Percentiles rank a stretch among this genome's conserved stretches.
Conservation (phyloP, 2,113 vertebrate genomes). For the Phaethon lepturus region DNA sequence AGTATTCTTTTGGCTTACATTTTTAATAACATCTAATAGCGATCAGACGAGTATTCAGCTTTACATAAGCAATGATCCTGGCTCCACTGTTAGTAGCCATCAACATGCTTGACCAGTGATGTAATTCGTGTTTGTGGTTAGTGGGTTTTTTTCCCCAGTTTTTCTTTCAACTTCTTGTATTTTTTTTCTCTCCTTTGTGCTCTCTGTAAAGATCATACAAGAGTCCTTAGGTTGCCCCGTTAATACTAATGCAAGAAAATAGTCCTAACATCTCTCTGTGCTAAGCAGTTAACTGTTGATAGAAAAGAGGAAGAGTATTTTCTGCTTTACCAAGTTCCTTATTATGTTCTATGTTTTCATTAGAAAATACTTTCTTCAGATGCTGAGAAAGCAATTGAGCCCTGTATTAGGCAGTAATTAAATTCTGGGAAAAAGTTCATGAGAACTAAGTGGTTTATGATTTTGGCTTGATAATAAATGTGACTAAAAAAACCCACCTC, state of each 20-base stretch:
- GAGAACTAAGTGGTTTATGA: not conserved
- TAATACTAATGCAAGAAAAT: not conserved
- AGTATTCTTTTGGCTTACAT: not conserved
- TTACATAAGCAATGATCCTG: not conserved
- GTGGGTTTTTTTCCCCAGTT: not conserved
- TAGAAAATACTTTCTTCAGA: not conserved
- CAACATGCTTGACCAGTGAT: not conserved
- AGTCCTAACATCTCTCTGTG: not conserved
- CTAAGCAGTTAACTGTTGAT: not conserved
- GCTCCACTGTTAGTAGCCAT: not conserved
- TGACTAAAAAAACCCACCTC: rapidly evolving
- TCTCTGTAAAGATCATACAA: not conserved
- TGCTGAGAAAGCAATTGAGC: not conserved
- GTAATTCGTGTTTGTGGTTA: not conserved
- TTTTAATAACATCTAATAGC: not conserved
- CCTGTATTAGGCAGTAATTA: not conserved
- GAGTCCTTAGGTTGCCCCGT: not conserved
- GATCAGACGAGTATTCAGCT: not conserved
- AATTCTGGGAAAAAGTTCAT: not conserved
- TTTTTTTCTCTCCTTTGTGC: not conserved
- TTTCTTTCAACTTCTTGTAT: not conserved
- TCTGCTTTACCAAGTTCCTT: not conserved
- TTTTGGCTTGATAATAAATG: not conserved
- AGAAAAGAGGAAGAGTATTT: not conserved
- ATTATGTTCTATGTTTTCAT: not conserved